Conservation (phyloP, 92 coral and sea anemone genomes). For the Muricea muricata region DNA sequence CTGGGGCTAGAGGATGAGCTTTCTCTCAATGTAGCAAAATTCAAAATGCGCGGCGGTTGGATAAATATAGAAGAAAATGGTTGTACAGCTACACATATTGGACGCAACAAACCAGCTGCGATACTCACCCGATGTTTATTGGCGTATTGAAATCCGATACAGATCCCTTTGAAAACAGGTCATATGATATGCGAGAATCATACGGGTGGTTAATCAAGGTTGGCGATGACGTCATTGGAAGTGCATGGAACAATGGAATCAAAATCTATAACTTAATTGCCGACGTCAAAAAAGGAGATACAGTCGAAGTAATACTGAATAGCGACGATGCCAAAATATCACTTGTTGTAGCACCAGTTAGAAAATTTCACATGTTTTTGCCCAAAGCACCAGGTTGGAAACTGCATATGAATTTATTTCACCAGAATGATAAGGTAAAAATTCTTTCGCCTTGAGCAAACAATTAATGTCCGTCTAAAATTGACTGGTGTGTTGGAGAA, state of each 20-base stretch:
- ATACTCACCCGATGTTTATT: not conserved
- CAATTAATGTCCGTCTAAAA: not conserved
- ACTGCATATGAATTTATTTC: not conserved
- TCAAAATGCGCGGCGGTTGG: not conserved
- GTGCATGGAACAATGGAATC: not conserved
- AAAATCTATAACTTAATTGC: not conserved
- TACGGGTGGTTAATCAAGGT: constrained; percentile 17
- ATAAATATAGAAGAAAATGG: not conserved
- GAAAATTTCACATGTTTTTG: not conserved
- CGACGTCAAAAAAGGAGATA: not conserved
- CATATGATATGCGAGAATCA: constrained; percentile 4
- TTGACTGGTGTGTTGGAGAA: no score
- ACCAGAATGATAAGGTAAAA: not conserved
- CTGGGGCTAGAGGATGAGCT: constrained; percentile 4
- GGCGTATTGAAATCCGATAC: not conserved
- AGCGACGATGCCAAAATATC: not conserved
- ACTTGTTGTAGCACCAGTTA: not conserved
- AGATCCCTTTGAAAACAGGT: not conserved
- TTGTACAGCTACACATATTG: not conserved
- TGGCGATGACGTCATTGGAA: constrained; percentile 17
- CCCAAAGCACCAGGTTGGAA: not conserved
- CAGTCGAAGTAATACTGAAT: not conserved
- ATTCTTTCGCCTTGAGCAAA: not conserved
- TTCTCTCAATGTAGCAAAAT: not conserved
- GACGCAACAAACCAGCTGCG: not conserved